phyloP scores from a whole-genome alignment of 2,888 invertebrate species.

The Polyommatus icarus region DNA sequence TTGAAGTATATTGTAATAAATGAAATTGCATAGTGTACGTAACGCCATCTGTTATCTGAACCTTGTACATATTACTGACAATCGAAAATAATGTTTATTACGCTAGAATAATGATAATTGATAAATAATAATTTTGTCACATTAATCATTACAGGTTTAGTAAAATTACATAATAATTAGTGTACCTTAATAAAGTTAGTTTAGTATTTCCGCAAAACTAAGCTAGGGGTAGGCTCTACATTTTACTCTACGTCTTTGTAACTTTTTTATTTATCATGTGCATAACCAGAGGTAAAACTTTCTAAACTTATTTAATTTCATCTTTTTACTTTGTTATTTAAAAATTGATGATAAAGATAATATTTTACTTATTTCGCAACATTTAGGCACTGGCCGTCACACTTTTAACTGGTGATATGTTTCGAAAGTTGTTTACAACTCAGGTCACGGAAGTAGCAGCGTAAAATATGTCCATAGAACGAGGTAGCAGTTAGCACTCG shows the following conservation, averaged over 20 bases:
- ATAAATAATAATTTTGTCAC: neutral
- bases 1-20: too few species aligned
- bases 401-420: constrained; percentile 37
- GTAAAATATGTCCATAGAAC: neutral
- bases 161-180: neutral
- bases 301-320: neutral
- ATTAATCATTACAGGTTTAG: neutral
- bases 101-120: neutral
- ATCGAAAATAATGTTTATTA: constrained; percentile 15
- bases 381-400: neutral
- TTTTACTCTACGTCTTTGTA: neutral
- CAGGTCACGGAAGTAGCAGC: constrained; percentile 45
- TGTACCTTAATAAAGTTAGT: too few species aligned
- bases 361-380: neutral
- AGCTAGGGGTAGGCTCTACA: neutral
- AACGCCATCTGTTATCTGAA: constrained; percentile 24
- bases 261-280: neutral
- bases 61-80: neutral
- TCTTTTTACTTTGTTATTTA: neutral
- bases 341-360: neutral
- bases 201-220: neutral
- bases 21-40: neutral
- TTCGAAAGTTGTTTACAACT: constrained; percentile 61
- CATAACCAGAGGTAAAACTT: neutral
- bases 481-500: neutral